Base-by-base conservation (phyloP, 1,140 invertebrate species). In the Potamilus streckersoni region DNA sequence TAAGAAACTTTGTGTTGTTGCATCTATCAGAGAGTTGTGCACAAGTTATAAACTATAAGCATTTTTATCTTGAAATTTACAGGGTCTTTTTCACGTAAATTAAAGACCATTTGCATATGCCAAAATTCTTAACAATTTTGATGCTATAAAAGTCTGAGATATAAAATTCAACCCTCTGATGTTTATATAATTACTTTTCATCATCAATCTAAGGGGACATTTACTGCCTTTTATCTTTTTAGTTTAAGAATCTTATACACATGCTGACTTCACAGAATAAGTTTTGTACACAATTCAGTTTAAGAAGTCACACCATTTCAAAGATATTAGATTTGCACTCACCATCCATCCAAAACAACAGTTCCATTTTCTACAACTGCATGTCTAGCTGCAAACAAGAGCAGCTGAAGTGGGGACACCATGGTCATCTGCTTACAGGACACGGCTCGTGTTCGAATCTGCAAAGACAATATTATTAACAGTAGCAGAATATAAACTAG, bases 401-500 rank as follows among this genome's bases (percentile, higher is more conserved):
- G 88, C 11, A 99, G 90, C 90, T 99, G 97, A 75, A 99, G 89
- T 0, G 98, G 97, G 2, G 96, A 94, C 2, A 99, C 94, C 96
- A 99, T 98, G 0, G 96, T 97, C 92, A 98, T 95, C 91, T 98
- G 96, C 88, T 99, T 99, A 88, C 97, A 98, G 19, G 95, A 95
- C n/a, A 99, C 96, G 12, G 97, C 96, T 80, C 95, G 92, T 0
- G 97, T 99, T 70, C 97, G 93, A 65, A 99, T 96, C 93, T 94
- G 78, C 27, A 87, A 76, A 76, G 57, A 64, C 59, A 49, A 64
- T 6, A 74, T 38, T 38, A 38, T 38, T 38, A 38, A 38, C 0
- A 27, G 27, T 27, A 27, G 27, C 27, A 27, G 27, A 27, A 27
- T 27, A 2, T 27, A 27, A 27, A 27, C 27, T 27, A 27, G 27